Conservation (phyloP, 1,140 invertebrate genomes). For the Drosophila gunungcola region DNA sequence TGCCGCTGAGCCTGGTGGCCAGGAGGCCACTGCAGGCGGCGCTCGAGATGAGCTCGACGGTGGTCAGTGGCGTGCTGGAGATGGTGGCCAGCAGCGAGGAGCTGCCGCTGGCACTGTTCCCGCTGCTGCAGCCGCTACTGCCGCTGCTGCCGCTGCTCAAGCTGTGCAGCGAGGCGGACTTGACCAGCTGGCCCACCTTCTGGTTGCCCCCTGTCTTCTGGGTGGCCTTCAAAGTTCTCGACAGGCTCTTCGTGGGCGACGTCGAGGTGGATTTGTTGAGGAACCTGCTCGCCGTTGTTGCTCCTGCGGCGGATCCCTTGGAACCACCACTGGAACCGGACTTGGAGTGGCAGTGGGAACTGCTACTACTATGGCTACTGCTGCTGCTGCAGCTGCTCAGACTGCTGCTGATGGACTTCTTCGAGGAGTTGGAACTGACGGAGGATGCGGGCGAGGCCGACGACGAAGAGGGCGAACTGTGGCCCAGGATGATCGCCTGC, state of each 20-base stretch:
- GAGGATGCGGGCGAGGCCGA: constrained; percentile 79
- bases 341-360: constrained; percentile 13
- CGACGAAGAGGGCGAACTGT: constrained; percentile 61
- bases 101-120: constrained; percentile 54
- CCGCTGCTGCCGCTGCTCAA: constrained; percentile 71
- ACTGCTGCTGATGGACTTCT: constrained; percentile 59
- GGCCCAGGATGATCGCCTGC: constrained; percentile 53
- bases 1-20: constrained; percentile 73
- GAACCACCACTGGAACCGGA: constrained; percentile 38
- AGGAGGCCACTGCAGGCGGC: constrained; percentile 76
- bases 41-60: constrained; percentile 77
- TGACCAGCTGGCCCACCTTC: constrained; percentile 71
- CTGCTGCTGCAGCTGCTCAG: constrained; percentile 66
- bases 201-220: constrained; percentile 54
- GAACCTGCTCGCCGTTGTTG: constrained; percentile 61
- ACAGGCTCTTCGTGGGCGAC: constrained; percentile 63
- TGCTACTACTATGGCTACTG: constrained; percentile 45
- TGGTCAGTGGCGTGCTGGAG: constrained; percentile 76
- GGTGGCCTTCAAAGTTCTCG: constrained; percentile 66
- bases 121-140: constrained; percentile 40
- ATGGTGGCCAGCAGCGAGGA: constrained; percentile 82
- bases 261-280: constrained; percentile 69
- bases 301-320: constrained; percentile 20
- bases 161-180: constrained; percentile 77
- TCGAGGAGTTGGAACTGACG: constrained; percentile 76